Conservation (phyloP, 2,888 invertebrate species). For the Drosophila multiciliata region DNA sequence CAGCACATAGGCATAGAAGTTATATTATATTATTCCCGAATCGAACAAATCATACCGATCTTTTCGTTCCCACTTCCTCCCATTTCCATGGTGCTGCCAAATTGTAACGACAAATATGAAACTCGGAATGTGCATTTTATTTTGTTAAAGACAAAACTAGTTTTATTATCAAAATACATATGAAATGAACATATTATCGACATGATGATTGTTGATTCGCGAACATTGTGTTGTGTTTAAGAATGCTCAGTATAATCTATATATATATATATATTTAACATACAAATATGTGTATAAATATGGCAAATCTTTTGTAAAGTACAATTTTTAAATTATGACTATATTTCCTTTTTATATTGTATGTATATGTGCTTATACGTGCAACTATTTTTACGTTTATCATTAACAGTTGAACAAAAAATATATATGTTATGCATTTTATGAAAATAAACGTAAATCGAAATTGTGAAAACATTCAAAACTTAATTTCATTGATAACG, state of each 20-base stretch:
- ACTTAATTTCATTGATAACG: background rate
- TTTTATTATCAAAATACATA: constrained; percentile 62
- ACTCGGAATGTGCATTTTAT: constrained; percentile 58
- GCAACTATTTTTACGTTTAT: constrained; percentile 64
- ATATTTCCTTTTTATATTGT: constrained; percentile 60
- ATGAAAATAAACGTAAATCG: constrained; percentile 65
- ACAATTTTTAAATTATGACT: constrained; percentile 59
- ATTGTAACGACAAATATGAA: constrained; percentile 39
- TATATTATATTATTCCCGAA: constrained; percentile 33
- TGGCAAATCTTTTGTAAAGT: constrained; percentile 78
- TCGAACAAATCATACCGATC: constrained; percentile 20
- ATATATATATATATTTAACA: constrained; percentile 44
- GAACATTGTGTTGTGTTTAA: constrained; percentile 63
- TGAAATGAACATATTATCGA: constrained; percentile 38
- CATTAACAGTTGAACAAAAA: constrained; percentile 62
- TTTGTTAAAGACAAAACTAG: constrained; percentile 53
- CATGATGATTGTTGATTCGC: constrained; percentile 39
- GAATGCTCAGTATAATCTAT: constrained; percentile 66
- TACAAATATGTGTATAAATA: constrained; percentile 38
- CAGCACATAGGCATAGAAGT: constrained; percentile 27
- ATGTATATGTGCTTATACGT: constrained; percentile 56
- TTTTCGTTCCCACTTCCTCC: constrained; percentile 6
- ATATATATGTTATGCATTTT: constrained; percentile 74
- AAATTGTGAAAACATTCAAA: constrained; percentile 26
- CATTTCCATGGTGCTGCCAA: constrained; percentile 62